Percentiles rank a stretch among this genome's conserved stretches.
Conservation (phyloP, 2,113 vertebrate genomes). For the Cololabis saira region DNA sequence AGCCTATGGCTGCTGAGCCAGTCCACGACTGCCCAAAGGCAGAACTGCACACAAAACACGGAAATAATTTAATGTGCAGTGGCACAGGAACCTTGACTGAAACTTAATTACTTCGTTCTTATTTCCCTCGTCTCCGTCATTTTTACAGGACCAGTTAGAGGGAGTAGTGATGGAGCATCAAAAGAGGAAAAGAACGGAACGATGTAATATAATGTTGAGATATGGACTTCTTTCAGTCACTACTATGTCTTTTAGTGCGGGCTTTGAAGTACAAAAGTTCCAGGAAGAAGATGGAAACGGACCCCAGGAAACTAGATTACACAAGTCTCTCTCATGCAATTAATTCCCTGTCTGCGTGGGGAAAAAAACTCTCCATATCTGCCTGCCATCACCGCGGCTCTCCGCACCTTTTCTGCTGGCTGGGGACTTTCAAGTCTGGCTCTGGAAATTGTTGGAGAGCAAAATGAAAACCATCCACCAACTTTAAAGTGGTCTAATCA, state of each 20-base stretch:
- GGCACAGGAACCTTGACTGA: constrained; percentile 50
- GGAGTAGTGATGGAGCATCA: constrained; percentile 27
- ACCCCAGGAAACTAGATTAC: constrained; percentile 65
- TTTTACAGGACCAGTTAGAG: background rate
- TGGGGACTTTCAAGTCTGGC: constrained; percentile 25
- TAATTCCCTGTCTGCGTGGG: constrained; percentile 72
- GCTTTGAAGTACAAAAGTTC: constrained; percentile 56
- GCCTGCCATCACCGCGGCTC: constrained; percentile 14
- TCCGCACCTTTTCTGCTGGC: constrained; percentile 32
- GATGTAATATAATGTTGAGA: constrained; percentile 4
- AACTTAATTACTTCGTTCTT: constrained; percentile 64
- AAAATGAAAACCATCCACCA: constrained; percentile 16
- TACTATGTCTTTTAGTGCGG: constrained; percentile 3
- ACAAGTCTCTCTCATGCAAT: constrained; percentile 56
- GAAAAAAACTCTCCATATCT: constrained; percentile 62
- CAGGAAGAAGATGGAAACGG: constrained; percentile 44
- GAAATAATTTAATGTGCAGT: background rate
- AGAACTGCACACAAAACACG: constrained; percentile 25
- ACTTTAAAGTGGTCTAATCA: constrained; percentile 31
- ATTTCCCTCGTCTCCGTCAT: constrained; percentile 19
- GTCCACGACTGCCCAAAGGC: constrained; percentile 49
- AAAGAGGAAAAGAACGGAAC: background rate
- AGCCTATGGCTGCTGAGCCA: too few relatives aligned
- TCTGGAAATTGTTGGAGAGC: constrained; percentile 21
- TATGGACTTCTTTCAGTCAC: constrained; percentile 24